phyloP scores from a whole-genome alignment of 2,113 vertebrate species.

The Solenodon paradoxus region DNA sequence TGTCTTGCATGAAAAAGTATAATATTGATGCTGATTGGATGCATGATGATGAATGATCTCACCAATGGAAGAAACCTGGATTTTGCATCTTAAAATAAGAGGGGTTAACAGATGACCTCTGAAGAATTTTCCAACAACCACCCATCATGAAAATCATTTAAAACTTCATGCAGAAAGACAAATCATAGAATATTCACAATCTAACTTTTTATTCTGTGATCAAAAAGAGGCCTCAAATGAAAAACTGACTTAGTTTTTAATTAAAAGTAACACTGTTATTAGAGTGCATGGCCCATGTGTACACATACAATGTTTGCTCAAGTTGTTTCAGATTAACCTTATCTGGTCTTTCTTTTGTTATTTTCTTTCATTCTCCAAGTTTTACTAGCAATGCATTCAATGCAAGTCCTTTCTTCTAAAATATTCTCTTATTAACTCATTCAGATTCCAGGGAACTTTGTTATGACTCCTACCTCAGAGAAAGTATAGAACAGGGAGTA shows the following conservation, averaged over 20 bases:
- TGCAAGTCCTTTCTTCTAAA: neutral
- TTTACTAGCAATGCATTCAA: neutral
- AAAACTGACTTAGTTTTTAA: neutral
- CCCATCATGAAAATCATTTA: neutral
- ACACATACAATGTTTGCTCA: neutral
- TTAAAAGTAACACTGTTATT: neutral
- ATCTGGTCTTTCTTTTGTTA: neutral
- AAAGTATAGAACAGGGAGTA: neutral
- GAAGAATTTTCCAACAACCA: neutral
- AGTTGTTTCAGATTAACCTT: neutral
- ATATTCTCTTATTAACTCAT: neutral
- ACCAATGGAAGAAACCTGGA: neutral
- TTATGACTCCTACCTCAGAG: neutral
- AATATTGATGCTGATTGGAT: neutral
- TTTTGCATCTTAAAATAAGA: slow-evolving; percentile 19
- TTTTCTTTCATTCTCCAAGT: neutral
- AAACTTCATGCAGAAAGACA: neutral
- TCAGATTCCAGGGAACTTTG: neutral
- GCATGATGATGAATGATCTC: neutral
- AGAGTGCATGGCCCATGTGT: neutral
- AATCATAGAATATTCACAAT: neutral
- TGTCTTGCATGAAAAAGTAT: neutral
- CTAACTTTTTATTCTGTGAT: neutral
- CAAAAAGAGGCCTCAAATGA: neutral
- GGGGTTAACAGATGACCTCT: neutral